A percentile compares a stretch with the other conserved stretches of the same genome.
Conservation (phyloP, 1,140 invertebrate genomes). For the Bombus affinis region DNA sequence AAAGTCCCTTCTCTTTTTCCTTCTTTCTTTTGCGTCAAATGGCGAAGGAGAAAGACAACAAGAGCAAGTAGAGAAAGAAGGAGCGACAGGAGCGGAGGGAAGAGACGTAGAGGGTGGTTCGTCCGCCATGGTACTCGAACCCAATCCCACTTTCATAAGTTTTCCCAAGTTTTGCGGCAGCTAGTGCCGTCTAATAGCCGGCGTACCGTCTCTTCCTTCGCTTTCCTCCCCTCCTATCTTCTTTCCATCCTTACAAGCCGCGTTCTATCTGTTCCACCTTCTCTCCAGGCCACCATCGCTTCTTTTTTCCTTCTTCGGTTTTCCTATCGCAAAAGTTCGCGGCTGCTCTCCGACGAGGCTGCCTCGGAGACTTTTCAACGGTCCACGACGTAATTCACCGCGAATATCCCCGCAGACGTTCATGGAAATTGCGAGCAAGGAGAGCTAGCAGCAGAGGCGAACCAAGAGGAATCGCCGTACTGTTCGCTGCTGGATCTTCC, state of each 20-base stretch:
- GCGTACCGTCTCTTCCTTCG: constrained; percentile 38
- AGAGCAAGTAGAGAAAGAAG: not conserved
- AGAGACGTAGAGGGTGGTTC: not conserved
- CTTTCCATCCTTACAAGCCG: not conserved
- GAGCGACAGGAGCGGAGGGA: not conserved
- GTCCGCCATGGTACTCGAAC: constrained; percentile 61
- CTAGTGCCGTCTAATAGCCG: constrained; percentile 75
- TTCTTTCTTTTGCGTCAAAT: too few species aligned
- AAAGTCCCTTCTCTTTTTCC: too few species aligned
- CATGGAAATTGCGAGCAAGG: constrained; percentile 35
- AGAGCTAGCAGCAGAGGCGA: too few species aligned
- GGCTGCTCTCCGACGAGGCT: not conserved
- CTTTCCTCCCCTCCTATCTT: not conserved
- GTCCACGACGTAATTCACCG: constrained; percentile 39
- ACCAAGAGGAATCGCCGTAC: constrained; percentile 7
- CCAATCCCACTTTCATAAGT: constrained; percentile 80
- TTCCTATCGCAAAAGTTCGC: constrained; percentile 58
- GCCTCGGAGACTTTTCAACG: constrained; percentile 41
- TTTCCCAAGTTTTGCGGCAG: constrained; percentile 74
- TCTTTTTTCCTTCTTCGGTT: not conserved
- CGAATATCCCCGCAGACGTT: constrained; percentile 36
- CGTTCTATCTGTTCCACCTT: constrained; percentile 3
- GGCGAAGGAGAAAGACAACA: not conserved
- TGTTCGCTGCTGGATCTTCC: not conserved
- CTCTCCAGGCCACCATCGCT: not conserved